phyloP scores from a whole-genome alignment of 64 coral and sea anemone species.

The Stylophora pistillata region DNA sequence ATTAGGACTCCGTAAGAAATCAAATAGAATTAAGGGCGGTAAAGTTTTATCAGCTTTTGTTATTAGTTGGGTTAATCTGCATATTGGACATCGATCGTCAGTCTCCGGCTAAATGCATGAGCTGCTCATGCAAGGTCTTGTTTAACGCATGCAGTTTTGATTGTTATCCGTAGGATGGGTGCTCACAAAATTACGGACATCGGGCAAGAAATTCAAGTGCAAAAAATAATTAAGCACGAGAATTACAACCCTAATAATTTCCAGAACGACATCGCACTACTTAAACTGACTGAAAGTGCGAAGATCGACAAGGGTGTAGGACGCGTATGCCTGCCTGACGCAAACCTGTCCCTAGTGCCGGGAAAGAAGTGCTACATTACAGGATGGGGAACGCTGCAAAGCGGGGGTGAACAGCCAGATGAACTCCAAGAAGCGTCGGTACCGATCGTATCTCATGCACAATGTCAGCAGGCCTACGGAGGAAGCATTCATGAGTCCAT shows the following conservation, averaged over 20 bases:
- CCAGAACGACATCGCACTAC: neutral
- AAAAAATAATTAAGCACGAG: neutral
- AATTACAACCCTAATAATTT: neutral
- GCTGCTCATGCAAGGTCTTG: no score
- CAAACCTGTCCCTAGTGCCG: neutral
- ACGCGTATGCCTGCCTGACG: neutral
- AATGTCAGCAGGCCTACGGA: constrained; percentile 34
- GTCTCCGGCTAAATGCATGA: no score
- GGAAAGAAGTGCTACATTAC: constrained; percentile 8
- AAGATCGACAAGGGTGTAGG: neutral
- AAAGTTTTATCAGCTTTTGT: no score
- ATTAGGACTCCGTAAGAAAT: no score
- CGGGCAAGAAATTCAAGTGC: neutral
- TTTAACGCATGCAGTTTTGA: no score
- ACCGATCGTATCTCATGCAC: neutral
- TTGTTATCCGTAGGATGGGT: neutral
- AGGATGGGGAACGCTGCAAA: constrained; percentile 52
- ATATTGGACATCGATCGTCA: no score
- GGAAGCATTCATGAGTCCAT: constrained; percentile 32
- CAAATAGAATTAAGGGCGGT: no score
- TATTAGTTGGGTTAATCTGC: no score
- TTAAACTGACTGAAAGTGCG: neutral
- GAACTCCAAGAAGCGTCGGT: constrained; percentile 19
- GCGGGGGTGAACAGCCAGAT: constrained; percentile 18
- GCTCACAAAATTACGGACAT: neutral